Evolutionary conservation across 2,797 vertebrate species (phyloP), one percentile per base, ranked within the genome.

Genomic region (Sebastes alutus): DNA sequence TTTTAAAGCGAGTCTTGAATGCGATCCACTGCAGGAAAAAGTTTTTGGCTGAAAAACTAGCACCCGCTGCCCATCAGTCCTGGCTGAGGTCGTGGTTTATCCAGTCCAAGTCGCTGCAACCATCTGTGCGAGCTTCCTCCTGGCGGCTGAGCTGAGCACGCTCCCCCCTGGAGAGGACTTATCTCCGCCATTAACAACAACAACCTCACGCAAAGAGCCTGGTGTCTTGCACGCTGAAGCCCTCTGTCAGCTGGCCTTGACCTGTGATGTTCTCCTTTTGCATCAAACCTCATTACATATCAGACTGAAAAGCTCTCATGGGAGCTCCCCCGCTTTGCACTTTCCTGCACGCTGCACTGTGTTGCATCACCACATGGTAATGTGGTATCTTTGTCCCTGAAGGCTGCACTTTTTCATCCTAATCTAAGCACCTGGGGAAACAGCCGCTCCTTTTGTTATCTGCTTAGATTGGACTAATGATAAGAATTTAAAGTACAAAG

Each of bases 111-210:
- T 87, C 46, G 62, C 61, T 70, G 63, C 59, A 72, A 80, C 92
- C 91, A 92, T 92, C 91, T 91, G 92, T 85, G 83, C 77, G 87
- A 88, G 80, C 71, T 81, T 86, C 72, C 70, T 80, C 59, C 58
- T 80, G 78, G 72, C 74, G 78, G 84, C 80, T 91, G 80, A 90
- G 82, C 83, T 72, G 49, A 80, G 72, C 79, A 77, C 30, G 38
- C 71, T 77, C 54, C 42, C 30, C 60, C 61, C 33, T 7, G 11
- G 80, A 71, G 78, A 90, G 81, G 88, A 89, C 69, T 94, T 90
- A 90, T 88, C 88, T 82, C 76, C 20, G 25, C 55, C 33, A 20
- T 73, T 74, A 78, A 8, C 20, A 52, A 54, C 75, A 78, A 85
- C 84, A 82, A 79, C 77, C 82, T 89, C 88, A 90, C 67, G 79